Conservation (phyloP, 1,140 invertebrate genomes). For the Pseudomyrmex dendroicus region DNA sequence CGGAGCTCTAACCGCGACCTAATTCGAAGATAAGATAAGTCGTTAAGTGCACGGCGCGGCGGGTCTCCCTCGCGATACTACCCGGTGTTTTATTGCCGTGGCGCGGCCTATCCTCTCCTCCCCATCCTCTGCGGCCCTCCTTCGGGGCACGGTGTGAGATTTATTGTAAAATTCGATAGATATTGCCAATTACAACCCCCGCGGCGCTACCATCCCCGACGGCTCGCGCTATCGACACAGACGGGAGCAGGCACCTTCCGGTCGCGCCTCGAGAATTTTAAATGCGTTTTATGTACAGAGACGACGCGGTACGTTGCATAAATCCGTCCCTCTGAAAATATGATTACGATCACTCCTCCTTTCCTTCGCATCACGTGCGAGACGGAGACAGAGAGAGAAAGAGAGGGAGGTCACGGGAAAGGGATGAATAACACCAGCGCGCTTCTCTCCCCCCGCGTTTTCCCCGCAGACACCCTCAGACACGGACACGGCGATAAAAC, state of each 20-base stretch:
- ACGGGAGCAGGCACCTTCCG: constrained; percentile 62
- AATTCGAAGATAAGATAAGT: constrained; percentile 82
- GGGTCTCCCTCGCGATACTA: constrained; percentile 74
- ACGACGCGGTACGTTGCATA: constrained; percentile 71
- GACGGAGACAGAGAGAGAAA: neutral
- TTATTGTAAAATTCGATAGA: constrained; percentile 82
- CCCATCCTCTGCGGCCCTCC: constrained; percentile 58
- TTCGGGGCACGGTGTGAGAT: constrained; percentile 73
- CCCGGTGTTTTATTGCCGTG: constrained; percentile 79
- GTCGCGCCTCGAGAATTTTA: constrained; percentile 78
- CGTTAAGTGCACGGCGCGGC: constrained; percentile 79
- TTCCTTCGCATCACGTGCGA: neutral
- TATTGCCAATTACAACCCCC: constrained; percentile 79
- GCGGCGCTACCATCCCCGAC: constrained; percentile 49
- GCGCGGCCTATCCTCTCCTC: constrained; percentile 51
- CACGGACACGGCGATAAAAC: constrained; percentile 67
- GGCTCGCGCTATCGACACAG: constrained; percentile 59
- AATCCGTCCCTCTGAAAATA: constrained; percentile 74
- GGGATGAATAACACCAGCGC: too few species aligned
- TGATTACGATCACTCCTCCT: constrained; percentile 70
- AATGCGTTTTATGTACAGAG: constrained; percentile 76
- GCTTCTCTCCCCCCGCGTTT: neutral
- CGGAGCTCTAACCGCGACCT: constrained; percentile 76
- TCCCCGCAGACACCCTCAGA: constrained; percentile 25
- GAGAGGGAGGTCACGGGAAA: neutral